Percentiles rank a stretch among this genome's conserved stretches.
Conservation (phyloP, 1,140 invertebrate species). For the Ptiloglossa arizonensis region DNA sequence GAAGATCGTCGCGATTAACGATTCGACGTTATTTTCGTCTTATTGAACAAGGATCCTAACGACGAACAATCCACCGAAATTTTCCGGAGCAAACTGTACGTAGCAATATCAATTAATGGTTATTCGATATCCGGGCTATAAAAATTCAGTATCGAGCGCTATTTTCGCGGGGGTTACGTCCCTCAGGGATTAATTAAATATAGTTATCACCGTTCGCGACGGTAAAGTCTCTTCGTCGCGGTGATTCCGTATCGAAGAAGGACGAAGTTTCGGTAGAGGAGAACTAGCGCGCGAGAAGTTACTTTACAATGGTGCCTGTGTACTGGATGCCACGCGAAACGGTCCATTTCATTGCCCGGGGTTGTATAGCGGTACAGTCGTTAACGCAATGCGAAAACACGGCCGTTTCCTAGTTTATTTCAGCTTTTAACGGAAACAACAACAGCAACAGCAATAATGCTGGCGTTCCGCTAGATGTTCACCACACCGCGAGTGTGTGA, state of each 20-base stretch:
- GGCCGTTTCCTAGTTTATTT: constrained; percentile 49
- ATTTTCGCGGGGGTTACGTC: constrained; percentile 19
- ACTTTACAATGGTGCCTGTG: constrained; percentile 44
- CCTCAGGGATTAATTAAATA: constrained; percentile 22
- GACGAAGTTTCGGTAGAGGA: constrained; percentile 9
- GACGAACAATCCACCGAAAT: constrained; percentile 2
- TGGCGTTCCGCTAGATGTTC: constrained; percentile 27
- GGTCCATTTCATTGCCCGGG: constrained; percentile 53
- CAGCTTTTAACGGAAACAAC: constrained; percentile 56
- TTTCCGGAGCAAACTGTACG: neutral
- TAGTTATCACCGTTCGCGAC: constrained; percentile 6
- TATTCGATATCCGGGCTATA: constrained; percentile 2
- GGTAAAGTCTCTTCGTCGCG: constrained; percentile 11
- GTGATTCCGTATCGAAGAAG: constrained; percentile 4
- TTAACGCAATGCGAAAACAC: constrained; percentile 61
- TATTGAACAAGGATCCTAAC: neutral
- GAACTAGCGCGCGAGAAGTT: constrained; percentile 43
- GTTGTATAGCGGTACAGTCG: constrained; percentile 16
- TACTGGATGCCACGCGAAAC: constrained; percentile 49
- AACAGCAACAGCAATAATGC: constrained; percentile 37
- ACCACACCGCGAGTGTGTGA: constrained; percentile 38
- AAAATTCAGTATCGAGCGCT: neutral
- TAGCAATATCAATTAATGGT: constrained; percentile 4
- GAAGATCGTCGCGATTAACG: too few species aligned
- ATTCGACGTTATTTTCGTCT: too few species aligned